These are phyloP conservation scores for Tangara arthus DNA, from an alignment of 2,797 vertebrate genomes.

Conservation along the genomic window DNA sequence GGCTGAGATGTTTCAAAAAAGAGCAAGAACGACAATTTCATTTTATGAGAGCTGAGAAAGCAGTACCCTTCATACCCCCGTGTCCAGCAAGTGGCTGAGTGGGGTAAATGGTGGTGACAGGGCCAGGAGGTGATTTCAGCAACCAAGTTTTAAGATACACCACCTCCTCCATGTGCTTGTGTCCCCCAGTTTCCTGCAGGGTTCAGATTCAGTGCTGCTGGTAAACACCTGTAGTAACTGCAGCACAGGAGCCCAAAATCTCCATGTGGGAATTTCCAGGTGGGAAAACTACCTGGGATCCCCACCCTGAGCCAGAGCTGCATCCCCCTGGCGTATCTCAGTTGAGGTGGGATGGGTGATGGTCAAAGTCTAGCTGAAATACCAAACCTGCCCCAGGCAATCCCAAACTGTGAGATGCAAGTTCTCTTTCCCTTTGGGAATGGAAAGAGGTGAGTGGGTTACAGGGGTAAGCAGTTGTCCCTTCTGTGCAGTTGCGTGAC, in stretches of 20 bases:
- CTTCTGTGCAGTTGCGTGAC: background rate
- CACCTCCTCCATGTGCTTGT: fast-evolving
- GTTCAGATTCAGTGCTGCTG: background rate
- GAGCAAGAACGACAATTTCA: background rate
- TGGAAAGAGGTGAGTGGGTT: background rate
- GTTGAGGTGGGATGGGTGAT: background rate
- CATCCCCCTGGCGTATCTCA: background rate
- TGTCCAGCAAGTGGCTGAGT: background rate
- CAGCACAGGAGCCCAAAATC: background rate
- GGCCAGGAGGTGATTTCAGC: background rate
- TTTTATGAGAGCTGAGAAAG: background rate
- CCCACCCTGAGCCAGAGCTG: fast-evolving
- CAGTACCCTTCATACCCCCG: background rate
- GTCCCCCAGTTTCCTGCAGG: background rate
- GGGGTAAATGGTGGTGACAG: background rate
- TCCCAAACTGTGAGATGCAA: background rate
- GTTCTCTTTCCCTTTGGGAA: background rate
- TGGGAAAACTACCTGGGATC: background rate
- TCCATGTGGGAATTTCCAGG: fast-evolving
- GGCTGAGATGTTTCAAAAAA: background rate
- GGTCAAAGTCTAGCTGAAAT: background rate
- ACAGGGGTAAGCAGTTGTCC: background rate
- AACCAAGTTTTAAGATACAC: fast-evolving
- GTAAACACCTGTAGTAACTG: fast-evolving
- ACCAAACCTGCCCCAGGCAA: background rate